Conservation (phyloP, 2,888 invertebrate species). For the Pseudanteris insignis region DNA sequence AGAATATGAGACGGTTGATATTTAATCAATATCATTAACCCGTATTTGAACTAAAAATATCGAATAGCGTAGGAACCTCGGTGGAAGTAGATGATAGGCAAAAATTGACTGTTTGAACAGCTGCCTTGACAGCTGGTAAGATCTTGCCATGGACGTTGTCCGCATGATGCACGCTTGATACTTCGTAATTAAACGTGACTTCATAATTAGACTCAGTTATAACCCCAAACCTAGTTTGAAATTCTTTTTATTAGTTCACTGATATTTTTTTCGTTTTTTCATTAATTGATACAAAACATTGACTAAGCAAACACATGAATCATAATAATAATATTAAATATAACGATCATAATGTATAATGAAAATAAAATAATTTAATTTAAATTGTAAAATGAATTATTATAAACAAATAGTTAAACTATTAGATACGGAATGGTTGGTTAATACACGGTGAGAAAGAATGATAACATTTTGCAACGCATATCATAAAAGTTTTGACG, state of each 20-base stretch:
- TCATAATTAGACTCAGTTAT: constrained; percentile 31
- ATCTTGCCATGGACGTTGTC: constrained; percentile 35
- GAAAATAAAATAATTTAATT: no score
- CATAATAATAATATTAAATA: no score
- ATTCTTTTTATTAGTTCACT: constrained; percentile 4
- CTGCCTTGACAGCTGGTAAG: constrained; percentile 60
- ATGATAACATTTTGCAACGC: no score
- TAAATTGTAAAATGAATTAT: no score
- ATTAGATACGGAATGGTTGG: no score
- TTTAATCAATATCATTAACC: constrained; percentile 16
- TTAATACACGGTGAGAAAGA: no score
- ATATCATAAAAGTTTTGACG: no score
- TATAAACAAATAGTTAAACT: no score
- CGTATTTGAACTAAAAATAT: constrained; percentile 35
- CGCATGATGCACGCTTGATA: constrained; percentile 35
- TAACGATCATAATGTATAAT: no score
- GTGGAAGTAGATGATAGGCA: constrained; percentile 45
- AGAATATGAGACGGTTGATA: constrained; percentile 6
- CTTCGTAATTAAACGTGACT: constrained; percentile 36
- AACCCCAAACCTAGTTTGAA: constrained; percentile 7
- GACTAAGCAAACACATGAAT: no score
- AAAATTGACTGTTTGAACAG: constrained; percentile 61
- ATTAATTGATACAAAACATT: no score
- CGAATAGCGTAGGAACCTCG: constrained; percentile 32
- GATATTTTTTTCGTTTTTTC: no score